These are phyloP conservation scores for Coleophora flavipennella DNA, from an alignment of 2,888 invertebrate species.

Conservation along the genomic window DNA sequence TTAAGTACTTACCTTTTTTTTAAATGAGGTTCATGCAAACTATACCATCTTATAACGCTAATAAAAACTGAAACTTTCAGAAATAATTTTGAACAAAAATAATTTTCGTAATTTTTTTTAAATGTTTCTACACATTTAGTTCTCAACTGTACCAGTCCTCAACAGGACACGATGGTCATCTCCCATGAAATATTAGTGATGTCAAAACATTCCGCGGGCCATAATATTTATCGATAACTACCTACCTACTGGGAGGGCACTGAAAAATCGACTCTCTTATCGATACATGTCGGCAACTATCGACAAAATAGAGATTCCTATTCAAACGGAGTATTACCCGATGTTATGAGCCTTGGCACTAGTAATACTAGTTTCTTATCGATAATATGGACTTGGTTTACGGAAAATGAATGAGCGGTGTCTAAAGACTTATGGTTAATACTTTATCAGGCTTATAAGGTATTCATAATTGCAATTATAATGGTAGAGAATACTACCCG, in stretches of 20 bases:
- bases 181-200: slow-evolving; percentile 28
- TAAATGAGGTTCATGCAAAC: no score
- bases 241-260: slow-evolving; percentile 23
- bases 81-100: background rate
- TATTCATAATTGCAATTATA: no score
- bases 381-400: background rate
- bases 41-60: no score
- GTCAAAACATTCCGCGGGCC: slow-evolving; percentile 31
- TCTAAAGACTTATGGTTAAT: no score
- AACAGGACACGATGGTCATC: slow-evolving; percentile 19
- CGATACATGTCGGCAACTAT: slow-evolving; percentile 16
- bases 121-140: no score
- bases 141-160: slow-evolving; percentile 13
- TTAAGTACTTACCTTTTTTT: no score
- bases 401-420: no score
- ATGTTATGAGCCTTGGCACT: background rate
- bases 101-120: background rate
- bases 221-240: slow-evolving; percentile 27
- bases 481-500: no score
- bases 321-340: slow-evolving; percentile 5
- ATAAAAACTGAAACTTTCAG: background rate
- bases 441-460: no score
- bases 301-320: slow-evolving; percentile 20
- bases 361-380: slow-evolving; percentile 2
- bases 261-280: slow-evolving; percentile 30